Evolutionary conservation across 1,140 invertebrate genomes (phyloP).

Genomic region (Epicauta chinensis): DNA sequence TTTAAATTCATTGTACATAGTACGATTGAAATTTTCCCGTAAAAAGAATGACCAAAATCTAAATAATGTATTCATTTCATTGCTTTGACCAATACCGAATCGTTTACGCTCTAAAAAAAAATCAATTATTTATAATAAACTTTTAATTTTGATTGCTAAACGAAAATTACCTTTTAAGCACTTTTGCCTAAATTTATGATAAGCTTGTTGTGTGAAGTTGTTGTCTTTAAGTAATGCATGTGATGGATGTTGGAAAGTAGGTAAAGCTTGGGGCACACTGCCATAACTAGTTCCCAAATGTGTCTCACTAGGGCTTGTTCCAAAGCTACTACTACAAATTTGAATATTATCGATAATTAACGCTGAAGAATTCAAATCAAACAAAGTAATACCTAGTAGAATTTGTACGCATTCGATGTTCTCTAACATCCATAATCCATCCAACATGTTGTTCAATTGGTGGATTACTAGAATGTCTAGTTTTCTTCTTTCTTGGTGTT

Average conservation of each 20-base stretch:
- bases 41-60: constrained; percentile 99
- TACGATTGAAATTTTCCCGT: constrained; percentile 95
- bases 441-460: constrained; percentile 93
- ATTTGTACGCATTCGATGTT: constrained; percentile 69
- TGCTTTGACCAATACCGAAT: constrained; percentile 85
- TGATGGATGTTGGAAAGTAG: constrained; percentile 92
- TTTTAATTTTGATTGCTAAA: too few relatives aligned
- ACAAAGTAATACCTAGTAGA: constrained; percentile 54
- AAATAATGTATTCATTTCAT: constrained; percentile 96
- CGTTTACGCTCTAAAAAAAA: constrained; percentile 73
- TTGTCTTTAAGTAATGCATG: constrained; percentile 94
- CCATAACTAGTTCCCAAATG: constrained; percentile 63
- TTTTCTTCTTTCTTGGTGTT: constrained; percentile 81
- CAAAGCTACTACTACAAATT: constrained; percentile 50
- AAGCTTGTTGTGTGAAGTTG: constrained; percentile 94
- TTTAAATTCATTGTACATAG: constrained; percentile 97
- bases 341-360: constrained; percentile 1
- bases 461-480: constrained; percentile 85
- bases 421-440: constrained; percentile 90
- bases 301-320: constrained; percentile 62
- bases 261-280: constrained; percentile 74
- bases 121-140: constrained; percentile 12
- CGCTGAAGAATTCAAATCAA: too few relatives aligned
- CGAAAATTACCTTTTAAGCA: constrained; percentile 82
- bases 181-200: constrained; percentile 88